phyloP scores from a whole-genome alignment of 2,797 vertebrate species.

The Coccyzus lansbergi region DNA sequence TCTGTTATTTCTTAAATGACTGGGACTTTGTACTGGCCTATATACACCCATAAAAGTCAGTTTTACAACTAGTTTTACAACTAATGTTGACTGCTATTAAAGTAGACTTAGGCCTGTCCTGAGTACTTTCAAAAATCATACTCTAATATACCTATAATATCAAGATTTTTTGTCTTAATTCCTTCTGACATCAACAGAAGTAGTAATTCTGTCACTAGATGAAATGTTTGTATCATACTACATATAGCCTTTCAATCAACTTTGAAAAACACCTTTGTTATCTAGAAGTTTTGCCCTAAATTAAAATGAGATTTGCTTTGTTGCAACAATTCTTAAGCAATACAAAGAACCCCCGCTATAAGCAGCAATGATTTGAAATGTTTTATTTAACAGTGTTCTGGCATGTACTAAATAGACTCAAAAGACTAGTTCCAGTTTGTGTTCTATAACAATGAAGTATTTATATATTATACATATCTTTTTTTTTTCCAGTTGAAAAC shows the following conservation, averaged over 20 bases:
- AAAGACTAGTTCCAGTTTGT: not conserved
- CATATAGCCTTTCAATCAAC: rapidly evolving
- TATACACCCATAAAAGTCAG: not conserved
- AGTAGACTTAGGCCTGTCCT: not conserved
- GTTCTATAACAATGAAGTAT: not conserved
- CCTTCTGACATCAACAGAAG: not conserved
- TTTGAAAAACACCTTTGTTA: not conserved
- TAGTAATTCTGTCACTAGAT: not conserved
- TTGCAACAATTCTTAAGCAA: not conserved
- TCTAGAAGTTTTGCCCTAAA: not conserved
- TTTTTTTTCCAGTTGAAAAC: not conserved
- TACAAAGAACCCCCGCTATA: not conserved
- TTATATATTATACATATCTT: not conserved
- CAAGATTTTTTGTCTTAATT: not conserved
- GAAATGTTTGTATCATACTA: not conserved
- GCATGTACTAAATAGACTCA: not conserved
- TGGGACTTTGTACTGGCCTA: not conserved
- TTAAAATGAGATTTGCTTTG: not conserved
- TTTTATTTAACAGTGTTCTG: not conserved
- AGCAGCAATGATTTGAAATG: not conserved
- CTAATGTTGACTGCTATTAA: not conserved
- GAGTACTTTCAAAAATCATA: not conserved
- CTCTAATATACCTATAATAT: not conserved
- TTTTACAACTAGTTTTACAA: not conserved
- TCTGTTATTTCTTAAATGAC: not conserved